These are phyloP conservation scores for Eidolon helvum DNA, from an alignment of 2,113 vertebrate species.

Conservation along the genomic window DNA sequence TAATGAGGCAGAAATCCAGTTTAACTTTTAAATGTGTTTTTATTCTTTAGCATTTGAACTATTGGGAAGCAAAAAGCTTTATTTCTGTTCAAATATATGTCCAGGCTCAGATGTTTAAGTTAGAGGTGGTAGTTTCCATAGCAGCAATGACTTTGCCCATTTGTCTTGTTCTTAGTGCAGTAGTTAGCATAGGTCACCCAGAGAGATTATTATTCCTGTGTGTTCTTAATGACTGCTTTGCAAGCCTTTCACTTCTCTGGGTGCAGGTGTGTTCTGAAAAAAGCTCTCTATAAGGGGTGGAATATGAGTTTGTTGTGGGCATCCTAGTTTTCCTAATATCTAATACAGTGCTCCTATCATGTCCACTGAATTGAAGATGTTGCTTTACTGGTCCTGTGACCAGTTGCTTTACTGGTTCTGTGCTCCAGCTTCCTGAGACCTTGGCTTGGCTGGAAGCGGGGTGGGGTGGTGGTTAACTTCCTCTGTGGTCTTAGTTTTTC, in stretches of 20 bases:
- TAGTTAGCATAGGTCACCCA: constrained; percentile 30
- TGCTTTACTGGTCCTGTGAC: not conserved
- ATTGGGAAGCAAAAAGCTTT: not conserved
- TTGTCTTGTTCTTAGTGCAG: constrained; percentile 40
- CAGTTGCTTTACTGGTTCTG: not conserved
- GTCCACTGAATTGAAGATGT: not conserved
- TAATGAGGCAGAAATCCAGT: not conserved
- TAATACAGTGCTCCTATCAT: too few species aligned
- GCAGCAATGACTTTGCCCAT: constrained; percentile 35
- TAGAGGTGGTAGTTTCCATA: constrained; percentile 42
- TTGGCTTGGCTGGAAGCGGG: not conserved
- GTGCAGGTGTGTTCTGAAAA: not conserved
- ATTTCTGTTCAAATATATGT: constrained; percentile 37
- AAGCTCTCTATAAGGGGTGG: not conserved
- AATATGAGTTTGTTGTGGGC: not conserved
- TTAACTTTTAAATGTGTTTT: not conserved
- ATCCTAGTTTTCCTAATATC: not conserved
- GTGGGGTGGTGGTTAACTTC: not conserved
- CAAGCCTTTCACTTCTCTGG: not conserved
- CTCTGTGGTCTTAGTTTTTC: not conserved
- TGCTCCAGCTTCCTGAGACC: not conserved
- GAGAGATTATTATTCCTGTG: not conserved
- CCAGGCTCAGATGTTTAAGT: constrained; percentile 32
- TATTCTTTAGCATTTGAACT: constrained; percentile 31
- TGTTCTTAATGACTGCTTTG: not conserved